Conservation (phyloP, 2,888 invertebrate genomes). For the Mamestra brassicae region DNA sequence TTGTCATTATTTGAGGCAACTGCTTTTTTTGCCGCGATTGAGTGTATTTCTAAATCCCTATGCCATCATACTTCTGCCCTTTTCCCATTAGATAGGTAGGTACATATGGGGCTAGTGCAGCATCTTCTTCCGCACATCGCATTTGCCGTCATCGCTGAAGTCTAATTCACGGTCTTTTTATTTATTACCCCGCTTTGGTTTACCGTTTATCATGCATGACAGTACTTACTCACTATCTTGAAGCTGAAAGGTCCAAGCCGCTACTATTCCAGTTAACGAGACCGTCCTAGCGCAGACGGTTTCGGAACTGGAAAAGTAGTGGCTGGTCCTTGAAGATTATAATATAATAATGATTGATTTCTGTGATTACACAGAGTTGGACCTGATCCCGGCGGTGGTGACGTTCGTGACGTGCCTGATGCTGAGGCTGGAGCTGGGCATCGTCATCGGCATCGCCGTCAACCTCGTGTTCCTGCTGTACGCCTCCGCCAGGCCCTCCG, state of each 20-base stretch:
- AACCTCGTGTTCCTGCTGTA: conserved; percentile 96
- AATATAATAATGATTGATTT: neutral
- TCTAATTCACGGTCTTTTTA: neutral
- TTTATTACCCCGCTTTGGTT: too few species aligned
- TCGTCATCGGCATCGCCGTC: conserved; percentile 95
- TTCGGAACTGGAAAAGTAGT: too few species aligned
- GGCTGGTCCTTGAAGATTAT: too few species aligned
- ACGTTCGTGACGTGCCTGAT: conserved; percentile 96
- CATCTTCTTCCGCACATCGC: neutral
- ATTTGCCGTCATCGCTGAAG: neutral
- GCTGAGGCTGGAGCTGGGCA: conserved; percentile 96
- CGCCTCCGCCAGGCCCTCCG: conserved; percentile 95
- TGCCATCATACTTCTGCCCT: too few species aligned
- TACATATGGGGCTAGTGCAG: neutral
- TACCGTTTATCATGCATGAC: too few species aligned
- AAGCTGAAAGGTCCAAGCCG: neutral
- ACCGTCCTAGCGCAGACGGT: too few species aligned
- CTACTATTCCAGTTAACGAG: neutral
- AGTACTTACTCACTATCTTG: too few species aligned
- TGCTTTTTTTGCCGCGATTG: too few species aligned
- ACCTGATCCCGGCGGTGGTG: conserved; percentile 95
- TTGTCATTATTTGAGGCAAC: neutral
- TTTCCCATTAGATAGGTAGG: neutral
- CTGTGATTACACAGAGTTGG: conserved; percentile 92
- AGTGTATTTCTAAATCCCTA: too few species aligned